Evolutionary conservation across 2,888 invertebrate species (phyloP).

Genomic region (Ditula angustiorana): DNA sequence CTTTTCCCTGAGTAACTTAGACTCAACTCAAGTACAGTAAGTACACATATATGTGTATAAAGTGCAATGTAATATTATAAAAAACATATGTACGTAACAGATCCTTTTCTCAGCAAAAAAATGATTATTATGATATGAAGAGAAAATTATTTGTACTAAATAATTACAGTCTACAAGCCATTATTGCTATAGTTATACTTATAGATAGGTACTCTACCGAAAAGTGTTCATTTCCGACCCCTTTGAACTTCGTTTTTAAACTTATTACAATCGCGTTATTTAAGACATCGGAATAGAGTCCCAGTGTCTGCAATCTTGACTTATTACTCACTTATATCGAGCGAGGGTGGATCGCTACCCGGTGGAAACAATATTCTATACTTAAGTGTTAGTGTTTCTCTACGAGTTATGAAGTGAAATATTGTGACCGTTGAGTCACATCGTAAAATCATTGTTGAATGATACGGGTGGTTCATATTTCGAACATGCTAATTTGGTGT

Average conservation of each 20-base stretch:
- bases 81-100: too few relatives aligned
- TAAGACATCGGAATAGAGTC: slow-evolving; percentile 51
- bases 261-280: slow-evolving; percentile 55
- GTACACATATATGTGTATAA: too few relatives aligned
- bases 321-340: slow-evolving; percentile 59
- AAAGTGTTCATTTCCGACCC: not conserved
- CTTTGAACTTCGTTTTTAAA: not conserved
- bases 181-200: too few relatives aligned
- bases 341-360: not conserved
- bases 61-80: too few relatives aligned
- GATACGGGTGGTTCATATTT: too few relatives aligned
- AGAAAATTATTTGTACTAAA: too few relatives aligned
- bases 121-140: too few relatives aligned
- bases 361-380: not conserved
- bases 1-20: too few relatives aligned
- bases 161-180: too few relatives aligned
- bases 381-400: not conserved
- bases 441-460: not conserved
- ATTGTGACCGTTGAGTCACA: not conserved
- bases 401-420: not conserved
- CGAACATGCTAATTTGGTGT: not conserved
- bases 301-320: slow-evolving; percentile 56
- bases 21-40: too few relatives aligned
- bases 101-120: too few relatives aligned
- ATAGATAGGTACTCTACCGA: too few relatives aligned